Evolutionary conservation across 1,140 invertebrate species (phyloP).

Genomic region (Andricus grossulariae): DNA sequence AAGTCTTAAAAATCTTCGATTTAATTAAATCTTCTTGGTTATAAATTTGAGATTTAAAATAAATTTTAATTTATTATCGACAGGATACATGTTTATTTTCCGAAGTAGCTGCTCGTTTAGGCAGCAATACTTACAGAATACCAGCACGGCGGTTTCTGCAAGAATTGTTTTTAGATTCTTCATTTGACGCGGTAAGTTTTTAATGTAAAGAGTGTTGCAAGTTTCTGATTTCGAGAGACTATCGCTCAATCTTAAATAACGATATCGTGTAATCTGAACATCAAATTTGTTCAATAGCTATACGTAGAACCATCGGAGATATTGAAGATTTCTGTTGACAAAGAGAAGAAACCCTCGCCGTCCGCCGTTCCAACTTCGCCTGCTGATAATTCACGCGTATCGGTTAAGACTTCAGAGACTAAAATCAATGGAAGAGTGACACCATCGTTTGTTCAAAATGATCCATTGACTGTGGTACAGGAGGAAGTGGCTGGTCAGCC

Average conservation of each 20-base stretch:
- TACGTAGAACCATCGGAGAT: slow-evolving; percentile 64
- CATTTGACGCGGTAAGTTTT: slow-evolving; percentile 79
- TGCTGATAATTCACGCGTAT: slow-evolving; percentile 28
- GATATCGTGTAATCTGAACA: no score
- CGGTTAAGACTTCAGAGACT: slow-evolving; percentile 46
- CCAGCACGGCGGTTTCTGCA: slow-evolving; percentile 92
- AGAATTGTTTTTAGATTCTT: slow-evolving; percentile 93
- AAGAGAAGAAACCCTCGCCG: slow-evolving; percentile 54
- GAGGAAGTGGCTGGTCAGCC: slow-evolving; percentile 44
- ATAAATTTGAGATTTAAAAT: slow-evolving; percentile 18
- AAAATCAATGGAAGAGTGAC: slow-evolving; percentile 65
- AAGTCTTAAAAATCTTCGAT: slow-evolving; percentile 18
- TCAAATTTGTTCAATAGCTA: slow-evolving; percentile 49
- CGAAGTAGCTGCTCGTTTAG: slow-evolving; percentile 89
- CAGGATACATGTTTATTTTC: slow-evolving; percentile 95
- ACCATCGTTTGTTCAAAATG: slow-evolving; percentile 36
- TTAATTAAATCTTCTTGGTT: slow-evolving; percentile 33
- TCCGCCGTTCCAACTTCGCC: slow-evolving; percentile 44
- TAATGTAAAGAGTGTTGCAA: background rate
- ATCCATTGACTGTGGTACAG: slow-evolving; percentile 50
- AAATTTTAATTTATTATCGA: slow-evolving; percentile 73
- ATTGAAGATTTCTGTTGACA: slow-evolving; percentile 57
- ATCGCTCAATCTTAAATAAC: background rate
- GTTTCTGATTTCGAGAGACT: background rate
- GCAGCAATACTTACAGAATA: slow-evolving; percentile 88